Evolutionary conservation across 2,113 vertebrate genomes (phyloP).

Genomic region (Oncorhynchus keta): DNA sequence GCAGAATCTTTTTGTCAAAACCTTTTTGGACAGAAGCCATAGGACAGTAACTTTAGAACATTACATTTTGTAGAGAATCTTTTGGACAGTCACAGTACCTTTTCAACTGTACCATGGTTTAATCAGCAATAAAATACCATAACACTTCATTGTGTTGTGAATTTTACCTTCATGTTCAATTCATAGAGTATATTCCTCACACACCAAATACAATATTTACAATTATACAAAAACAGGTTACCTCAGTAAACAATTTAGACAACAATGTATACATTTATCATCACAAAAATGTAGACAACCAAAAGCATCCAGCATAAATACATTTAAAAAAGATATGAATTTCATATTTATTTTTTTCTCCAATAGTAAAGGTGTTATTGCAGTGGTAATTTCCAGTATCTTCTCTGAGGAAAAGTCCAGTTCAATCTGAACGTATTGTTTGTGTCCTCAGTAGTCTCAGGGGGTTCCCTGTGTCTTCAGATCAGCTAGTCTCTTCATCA

Average conservation of each 20-base stretch:
- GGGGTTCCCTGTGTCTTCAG: neutral
- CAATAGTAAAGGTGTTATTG: slow-evolving; percentile 22
- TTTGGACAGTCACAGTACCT: neutral
- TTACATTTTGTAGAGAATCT: too few relatives aligned
- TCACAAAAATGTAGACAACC: slow-evolving; percentile 29
- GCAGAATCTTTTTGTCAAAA: neutral
- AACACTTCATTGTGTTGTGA: slow-evolving; percentile 51
- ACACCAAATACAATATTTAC: slow-evolving; percentile 68
- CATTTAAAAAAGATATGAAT: slow-evolving; percentile 10
- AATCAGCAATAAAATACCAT: slow-evolving; percentile 32
- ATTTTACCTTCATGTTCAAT: slow-evolving; percentile 10
- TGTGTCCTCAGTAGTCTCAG: slow-evolving; percentile 13
- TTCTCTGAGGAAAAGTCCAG: slow-evolving; percentile 30
- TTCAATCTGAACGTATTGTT: slow-evolving; percentile 3
- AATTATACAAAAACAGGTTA: slow-evolving; percentile 61
- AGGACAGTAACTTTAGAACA: neutral
- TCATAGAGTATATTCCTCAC: slow-evolving; percentile 17
- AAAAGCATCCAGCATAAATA: slow-evolving; percentile 17
- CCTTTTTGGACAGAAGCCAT: neutral
- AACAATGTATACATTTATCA: neutral
- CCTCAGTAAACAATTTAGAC: slow-evolving; percentile 40
- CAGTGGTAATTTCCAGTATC: slow-evolving; percentile 55
- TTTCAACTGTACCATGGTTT: too few relatives aligned
- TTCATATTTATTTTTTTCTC: neutral
- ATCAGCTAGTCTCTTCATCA: slow-evolving; percentile 16